phyloP scores from a whole-genome alignment of 64 coral and sea anemone genomes.

The Pachyseris speciosa region DNA sequence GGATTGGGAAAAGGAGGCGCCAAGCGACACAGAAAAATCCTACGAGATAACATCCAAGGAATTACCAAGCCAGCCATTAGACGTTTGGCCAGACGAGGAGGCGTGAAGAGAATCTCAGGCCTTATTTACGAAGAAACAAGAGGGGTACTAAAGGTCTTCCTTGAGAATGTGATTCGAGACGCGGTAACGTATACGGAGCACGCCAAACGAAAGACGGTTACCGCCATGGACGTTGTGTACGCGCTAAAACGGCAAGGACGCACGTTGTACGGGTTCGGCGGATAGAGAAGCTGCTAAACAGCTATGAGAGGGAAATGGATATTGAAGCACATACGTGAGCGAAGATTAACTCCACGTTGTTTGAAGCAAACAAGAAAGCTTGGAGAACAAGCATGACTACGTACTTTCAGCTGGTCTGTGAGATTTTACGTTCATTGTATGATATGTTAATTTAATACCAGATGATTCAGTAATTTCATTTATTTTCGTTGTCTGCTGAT shows the following conservation, averaged over 20 bases:
- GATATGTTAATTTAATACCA: no score
- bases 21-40: slow-evolving; percentile 68
- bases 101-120: slow-evolving; percentile 71
- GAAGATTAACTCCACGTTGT: no score
- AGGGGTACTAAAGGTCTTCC: slow-evolving; percentile 69
- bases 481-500: no score
- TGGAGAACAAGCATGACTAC: no score
- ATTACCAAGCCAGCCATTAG: slow-evolving; percentile 74
- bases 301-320: neutral
- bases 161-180: slow-evolving; percentile 71
- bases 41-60: slow-evolving; percentile 66
- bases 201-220: slow-evolving; percentile 77
- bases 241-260: slow-evolving; percentile 78
- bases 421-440: no score
- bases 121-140: slow-evolving; percentile 76
- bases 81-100: slow-evolving; percentile 59
- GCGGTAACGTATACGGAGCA: slow-evolving; percentile 75
- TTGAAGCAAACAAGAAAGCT: no score
- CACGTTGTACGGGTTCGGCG: slow-evolving; percentile 70
- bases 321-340: neutral
- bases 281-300: no score
- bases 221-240: slow-evolving; percentile 79
- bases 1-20: slow-evolving; percentile 77
- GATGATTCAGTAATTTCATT: no score
- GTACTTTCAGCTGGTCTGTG: no score